Evolutionary conservation across 2,797 vertebrate species (phyloP), one percentile per base, ranked within the genome.

Genomic region (Falco cherrug): DNA sequence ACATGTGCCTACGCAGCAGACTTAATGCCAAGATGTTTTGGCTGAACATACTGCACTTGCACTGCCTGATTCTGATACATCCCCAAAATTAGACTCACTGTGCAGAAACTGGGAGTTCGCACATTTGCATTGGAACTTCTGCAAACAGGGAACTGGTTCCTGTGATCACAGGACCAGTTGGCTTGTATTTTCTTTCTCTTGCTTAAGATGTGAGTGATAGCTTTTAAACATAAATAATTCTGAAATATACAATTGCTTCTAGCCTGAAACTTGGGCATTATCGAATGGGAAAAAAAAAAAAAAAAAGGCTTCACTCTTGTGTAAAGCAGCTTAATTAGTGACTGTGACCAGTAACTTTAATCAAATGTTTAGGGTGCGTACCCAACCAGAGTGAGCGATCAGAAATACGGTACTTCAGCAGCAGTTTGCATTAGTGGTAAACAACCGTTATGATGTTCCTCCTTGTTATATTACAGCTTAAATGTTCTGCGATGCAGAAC

Each of bases 391-490:
- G 24, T 22, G 71, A 88, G 35, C 13, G 47, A 56, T 92, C 71
- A 85, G 68, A 91, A 79, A 71, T 41, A 21, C 5, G 59, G 47
- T 14, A 26, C 56, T 82, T 31, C 43, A 75, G 50, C 74, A 92
- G 79, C 85, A 86, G 75, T 95, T 96, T 89, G 91, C 77, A 75
- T 74, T 86, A 64, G 83, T 68, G 70, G 89, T 64, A 86, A 96
- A 89, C 93, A 96, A 75, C 71, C 68, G 79, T 65, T n/a, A 18
- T 35, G 35, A 86, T 89, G 83, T 76, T 94, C 74, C 76, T 5
- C 2, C 80, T 93, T 88, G 92, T 87, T 96, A 28, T 75, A 68
- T 63, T 84, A 24, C 54, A 88, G 79, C 51, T 84, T 88, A 70
- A 95, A 39, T 75, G 91, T 80, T 93, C 85, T 79, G 67, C 3